These are phyloP conservation scores for Drosophila picticornis DNA, from an alignment of 2,888 invertebrate genomes.

Conservation along the genomic window DNA sequence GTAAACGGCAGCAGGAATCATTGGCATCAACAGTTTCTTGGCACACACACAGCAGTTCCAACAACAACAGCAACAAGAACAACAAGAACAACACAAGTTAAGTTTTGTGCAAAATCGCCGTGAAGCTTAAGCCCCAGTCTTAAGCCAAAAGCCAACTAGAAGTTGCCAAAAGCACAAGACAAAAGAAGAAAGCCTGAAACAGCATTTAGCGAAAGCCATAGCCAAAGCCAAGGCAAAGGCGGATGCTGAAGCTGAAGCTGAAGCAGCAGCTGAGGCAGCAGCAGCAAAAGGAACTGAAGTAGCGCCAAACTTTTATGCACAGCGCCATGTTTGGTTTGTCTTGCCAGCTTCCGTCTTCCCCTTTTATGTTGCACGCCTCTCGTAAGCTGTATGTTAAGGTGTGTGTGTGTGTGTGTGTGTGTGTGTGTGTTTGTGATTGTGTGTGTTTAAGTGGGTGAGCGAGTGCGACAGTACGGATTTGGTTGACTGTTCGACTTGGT, in stretches of 20 bases:
- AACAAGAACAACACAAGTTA: constrained; percentile 43
- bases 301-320: constrained; percentile 75
- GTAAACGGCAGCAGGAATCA: constrained; percentile 37
- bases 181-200: constrained; percentile 54
- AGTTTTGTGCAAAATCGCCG: constrained; percentile 63
- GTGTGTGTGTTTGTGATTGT: constrained; percentile 18
- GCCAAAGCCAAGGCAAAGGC: constrained; percentile 20
- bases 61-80: background rate
- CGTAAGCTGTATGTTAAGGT: constrained; percentile 34
- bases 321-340: constrained; percentile 84
- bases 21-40: constrained; percentile 38
- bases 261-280: constrained; percentile 20
- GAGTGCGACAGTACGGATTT: constrained; percentile 25
- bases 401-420: constrained; percentile 15
- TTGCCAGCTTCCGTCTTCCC: constrained; percentile 82
- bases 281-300: constrained; percentile 37
- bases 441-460: constrained; percentile 38
- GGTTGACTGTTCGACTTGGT: constrained; percentile 30
- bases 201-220: constrained; percentile 24
- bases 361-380: constrained; percentile 55
- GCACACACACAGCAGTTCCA: constrained; percentile 17
- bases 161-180: constrained; percentile 73
- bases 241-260: constrained; percentile 9
- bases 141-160: constrained; percentile 78
- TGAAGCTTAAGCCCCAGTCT: constrained; percentile 73